Evolutionary conservation across 2,888 invertebrate genomes (phyloP), one percentile per base, ranked within the genome.

Genomic region (Matsumyia berberina): DNA sequence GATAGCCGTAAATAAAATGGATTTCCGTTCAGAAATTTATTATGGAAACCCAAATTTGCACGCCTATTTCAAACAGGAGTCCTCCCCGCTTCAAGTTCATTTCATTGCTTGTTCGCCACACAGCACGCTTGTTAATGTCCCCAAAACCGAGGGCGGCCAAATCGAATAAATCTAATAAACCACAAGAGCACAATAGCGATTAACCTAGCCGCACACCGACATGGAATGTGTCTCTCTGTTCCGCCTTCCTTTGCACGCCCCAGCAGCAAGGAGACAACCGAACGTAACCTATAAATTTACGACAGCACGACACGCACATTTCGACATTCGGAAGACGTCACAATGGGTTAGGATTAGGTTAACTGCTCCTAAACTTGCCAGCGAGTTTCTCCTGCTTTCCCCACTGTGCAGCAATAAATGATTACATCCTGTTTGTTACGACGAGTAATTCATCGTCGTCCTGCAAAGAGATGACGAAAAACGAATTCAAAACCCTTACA

Each of bases 221-320:
- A 17, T 4, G 2, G 44, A 24, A 5, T 19, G 35, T 37, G 24
- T 55, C 49, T 55, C 53, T 39, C 17, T 42, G 42, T 46, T 17
- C 44, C 12, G 31, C 19, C 62, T 57, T 11, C n/a, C 9, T 44
- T 6, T 55, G 15, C 49, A 49, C 42, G 35, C 5, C n/a, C 15
- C 44, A 46, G 19, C 44, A 46, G 19, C 8, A 57, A 31, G n/a
- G 19, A 66, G 24, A 64, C 62, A 53, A 29, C 5, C 51, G 17
- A 70, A 11, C 31, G 8, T 15, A 44, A 37, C 39, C 53, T 12
- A 74, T 60, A 51, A 42, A 70, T 70, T 80, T 70, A 79, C 70
- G 69, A 66, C n/a, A 66, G 11, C 44, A 53, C 15, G 46, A 17
- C 85, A 85, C 85, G 85, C 85, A 85, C 80, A 80, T 70, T 69